Evolutionary conservation across 2,888 invertebrate genomes (phyloP).

Genomic region (Noctua pronuba): DNA sequence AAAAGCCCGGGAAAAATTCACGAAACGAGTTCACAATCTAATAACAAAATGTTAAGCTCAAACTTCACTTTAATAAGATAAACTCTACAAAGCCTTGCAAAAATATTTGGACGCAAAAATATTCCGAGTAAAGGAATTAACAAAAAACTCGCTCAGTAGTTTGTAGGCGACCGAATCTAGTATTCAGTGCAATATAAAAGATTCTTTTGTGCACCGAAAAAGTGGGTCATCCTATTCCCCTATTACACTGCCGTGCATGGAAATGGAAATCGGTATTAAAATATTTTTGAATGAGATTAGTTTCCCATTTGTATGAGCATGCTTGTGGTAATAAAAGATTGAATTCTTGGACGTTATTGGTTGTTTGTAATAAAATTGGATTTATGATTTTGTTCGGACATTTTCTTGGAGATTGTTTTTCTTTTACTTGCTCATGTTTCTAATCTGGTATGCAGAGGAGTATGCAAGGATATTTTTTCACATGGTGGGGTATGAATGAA

Average conservation of each 20-base stretch:
- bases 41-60: constrained; percentile 31
- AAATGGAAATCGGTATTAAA: constrained; percentile 56
- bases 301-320: constrained; percentile 32
- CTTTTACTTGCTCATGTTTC: not conserved
- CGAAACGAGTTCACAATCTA: constrained; percentile 32
- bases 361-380: not conserved
- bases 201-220: constrained; percentile 82
- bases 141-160: constrained; percentile 70
- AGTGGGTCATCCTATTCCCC: constrained; percentile 81
- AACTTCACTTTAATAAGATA: constrained; percentile 45
- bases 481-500: not conserved
- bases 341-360: not conserved
- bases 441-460: not conserved
- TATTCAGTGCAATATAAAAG: constrained; percentile 82
- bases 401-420: not conserved
- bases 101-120: constrained; percentile 63
- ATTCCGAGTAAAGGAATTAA: constrained; percentile 67
- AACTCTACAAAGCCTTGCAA: constrained; percentile 56
- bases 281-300: constrained; percentile 52
- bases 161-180: constrained; percentile 77
- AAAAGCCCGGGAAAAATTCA: not conserved
- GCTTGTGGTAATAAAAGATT: not conserved
- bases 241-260: constrained; percentile 73
- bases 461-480: not conserved
- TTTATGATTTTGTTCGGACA: not conserved